phyloP scores from a whole-genome alignment of 2,113 vertebrate species.

The Tinamus guttatus region DNA sequence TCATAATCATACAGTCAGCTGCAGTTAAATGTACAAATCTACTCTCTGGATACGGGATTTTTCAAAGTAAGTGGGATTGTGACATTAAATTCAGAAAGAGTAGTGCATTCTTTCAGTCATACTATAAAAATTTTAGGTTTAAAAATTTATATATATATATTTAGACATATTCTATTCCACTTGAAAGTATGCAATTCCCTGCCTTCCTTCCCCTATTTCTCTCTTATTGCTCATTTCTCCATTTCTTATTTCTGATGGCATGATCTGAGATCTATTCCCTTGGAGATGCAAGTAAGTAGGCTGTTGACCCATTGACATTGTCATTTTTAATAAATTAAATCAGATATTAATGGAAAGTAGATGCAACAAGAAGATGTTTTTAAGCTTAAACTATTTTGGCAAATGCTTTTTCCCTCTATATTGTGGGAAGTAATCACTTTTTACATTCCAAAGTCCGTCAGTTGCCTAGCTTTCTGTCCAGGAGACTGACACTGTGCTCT shows the following conservation, averaged over 20 bases:
- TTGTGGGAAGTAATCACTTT: neutral
- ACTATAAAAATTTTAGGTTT: neutral
- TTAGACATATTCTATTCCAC: neutral
- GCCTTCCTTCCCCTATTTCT: neutral
- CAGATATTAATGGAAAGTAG: neutral
- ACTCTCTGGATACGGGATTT: neutral
- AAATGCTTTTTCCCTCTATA: neutral
- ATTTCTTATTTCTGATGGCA: neutral
- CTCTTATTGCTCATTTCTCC: neutral
- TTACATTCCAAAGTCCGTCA: neutral
- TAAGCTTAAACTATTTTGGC: neutral
- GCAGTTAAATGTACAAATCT: neutral
- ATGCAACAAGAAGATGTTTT: neutral
- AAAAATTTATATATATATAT: neutral
- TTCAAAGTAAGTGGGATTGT: neutral
- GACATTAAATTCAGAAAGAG: neutral
- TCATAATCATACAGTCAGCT: neutral
- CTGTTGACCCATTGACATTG: neutral
- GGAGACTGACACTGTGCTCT: neutral
- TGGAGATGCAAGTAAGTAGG: neutral
- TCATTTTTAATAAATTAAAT: neutral
- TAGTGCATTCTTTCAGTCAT: neutral
- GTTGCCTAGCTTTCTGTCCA: neutral
- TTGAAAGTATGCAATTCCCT: neutral
- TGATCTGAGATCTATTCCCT: fast-evolving